Evolutionary conservation across 2,888 invertebrate species (phyloP).

Genomic region (Hipparchia sbordonii): DNA sequence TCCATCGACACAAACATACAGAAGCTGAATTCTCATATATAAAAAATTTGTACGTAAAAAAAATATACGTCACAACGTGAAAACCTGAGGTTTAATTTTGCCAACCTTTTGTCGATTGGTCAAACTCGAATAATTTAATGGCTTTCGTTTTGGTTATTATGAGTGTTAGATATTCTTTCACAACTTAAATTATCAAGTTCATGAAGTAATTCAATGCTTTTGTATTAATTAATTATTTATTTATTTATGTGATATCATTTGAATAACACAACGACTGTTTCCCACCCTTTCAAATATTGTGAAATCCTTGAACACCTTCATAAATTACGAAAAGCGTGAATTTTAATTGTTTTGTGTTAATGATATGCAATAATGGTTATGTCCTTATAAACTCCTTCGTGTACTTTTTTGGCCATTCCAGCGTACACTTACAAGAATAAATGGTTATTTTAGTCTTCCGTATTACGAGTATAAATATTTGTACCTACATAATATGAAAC

Average conservation of each 20-base stretch:
- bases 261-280: background rate
- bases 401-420: background rate
- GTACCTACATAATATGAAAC: too few relatives aligned
- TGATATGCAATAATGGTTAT: background rate
- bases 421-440: too few relatives aligned
- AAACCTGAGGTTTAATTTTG: too few relatives aligned
- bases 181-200: background rate
- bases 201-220: background rate
- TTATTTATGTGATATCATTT: conserved; percentile 6
- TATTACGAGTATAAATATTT: too few relatives aligned
- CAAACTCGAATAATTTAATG: too few relatives aligned
- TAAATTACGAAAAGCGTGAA: background rate
- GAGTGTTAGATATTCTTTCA: background rate
- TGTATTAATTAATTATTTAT: background rate
- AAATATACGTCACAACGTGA: too few relatives aligned
- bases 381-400: background rate
- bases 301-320: conserved; percentile 5
- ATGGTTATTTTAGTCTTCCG: too few relatives aligned
- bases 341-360: conserved; percentile 1
- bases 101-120: too few relatives aligned
- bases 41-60: too few relatives aligned
- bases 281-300: conserved; percentile 5
- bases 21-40: too few relatives aligned
- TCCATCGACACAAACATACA: too few relatives aligned
- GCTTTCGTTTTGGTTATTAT: too few relatives aligned